A percentile compares a stretch with the other conserved stretches of the same genome.
phyloP scores from a whole-genome alignment of 1,140 invertebrate species.

The Ostrea denselamellosa region DNA sequence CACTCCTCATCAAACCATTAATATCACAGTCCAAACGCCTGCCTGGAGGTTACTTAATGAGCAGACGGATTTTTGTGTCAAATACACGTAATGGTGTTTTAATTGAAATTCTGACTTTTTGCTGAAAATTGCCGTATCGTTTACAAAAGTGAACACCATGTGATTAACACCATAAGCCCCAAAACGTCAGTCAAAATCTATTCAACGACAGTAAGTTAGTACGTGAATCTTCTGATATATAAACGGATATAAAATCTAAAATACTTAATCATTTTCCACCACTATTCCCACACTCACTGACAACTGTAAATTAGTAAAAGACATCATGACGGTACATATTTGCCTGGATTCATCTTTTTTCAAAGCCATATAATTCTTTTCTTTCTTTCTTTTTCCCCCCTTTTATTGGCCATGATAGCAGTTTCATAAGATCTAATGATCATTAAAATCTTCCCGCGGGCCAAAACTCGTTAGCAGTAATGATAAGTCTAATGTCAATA shows the following conservation, averaged over 20 bases:
- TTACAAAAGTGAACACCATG: constrained; percentile 16
- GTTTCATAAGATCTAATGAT: neutral
- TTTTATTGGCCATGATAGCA: neutral
- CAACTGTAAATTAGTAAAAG: neutral
- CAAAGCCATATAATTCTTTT: neutral
- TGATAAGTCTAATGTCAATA: constrained; percentile 5
- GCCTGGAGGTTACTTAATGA: neutral
- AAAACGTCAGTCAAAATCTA: neutral
- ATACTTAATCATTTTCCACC: too few relatives aligned
- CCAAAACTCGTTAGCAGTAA: neutral
- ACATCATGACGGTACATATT: neutral
- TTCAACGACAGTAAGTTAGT: neutral
- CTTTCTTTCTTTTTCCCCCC: neutral
- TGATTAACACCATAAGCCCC: neutral
- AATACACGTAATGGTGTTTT: constrained; percentile 20
- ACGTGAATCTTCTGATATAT: neutral
- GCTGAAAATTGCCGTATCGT: neutral
- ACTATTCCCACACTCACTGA: too few relatives aligned
- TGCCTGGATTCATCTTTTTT: neutral
- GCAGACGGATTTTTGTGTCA: neutral
- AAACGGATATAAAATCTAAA: neutral
- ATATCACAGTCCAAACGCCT: neutral
- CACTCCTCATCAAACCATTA: neutral
- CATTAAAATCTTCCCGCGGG: neutral
- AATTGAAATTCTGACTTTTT: constrained; percentile 34